phyloP scores from a whole-genome alignment of 2,797 vertebrate species.

The Chelmon rostratus region DNA sequence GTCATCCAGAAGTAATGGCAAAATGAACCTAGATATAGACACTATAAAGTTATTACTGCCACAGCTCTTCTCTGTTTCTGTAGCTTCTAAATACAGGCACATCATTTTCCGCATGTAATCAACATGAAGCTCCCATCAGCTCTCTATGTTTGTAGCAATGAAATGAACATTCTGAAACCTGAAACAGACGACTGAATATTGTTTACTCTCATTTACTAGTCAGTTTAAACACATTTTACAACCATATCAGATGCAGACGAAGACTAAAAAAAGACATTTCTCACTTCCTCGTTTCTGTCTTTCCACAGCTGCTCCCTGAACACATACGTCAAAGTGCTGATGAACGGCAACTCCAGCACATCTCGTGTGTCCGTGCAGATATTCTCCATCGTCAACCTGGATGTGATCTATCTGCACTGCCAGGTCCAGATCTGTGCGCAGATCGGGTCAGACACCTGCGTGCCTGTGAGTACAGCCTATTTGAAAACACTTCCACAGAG shows the following conservation, averaged over 20 bases:
- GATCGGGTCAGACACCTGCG: conserved; percentile 80
- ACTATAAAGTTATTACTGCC: neutral
- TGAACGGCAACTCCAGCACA: conserved; percentile 89
- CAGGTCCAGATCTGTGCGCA: conserved; percentile 89
- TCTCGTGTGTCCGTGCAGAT: conserved; percentile 90
- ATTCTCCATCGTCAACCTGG: conserved; percentile 88
- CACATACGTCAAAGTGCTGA: conserved; percentile 82
- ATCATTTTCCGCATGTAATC: neutral
- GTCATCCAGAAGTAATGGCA: too few species aligned
- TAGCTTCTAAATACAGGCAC: neutral
- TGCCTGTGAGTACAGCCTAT: conserved; percentile 81
- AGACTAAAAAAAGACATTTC: neutral
- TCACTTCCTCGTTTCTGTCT: conserved; percentile 3
- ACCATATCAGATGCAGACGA: neutral
- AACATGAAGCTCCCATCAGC: neutral
- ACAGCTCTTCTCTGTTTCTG: neutral
- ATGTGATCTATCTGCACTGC: conserved; percentile 92
- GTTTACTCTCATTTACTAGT: neutral
- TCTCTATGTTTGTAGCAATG: too few species aligned
- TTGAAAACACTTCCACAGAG: neutral
- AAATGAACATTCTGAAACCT: neutral
- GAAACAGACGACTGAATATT: neutral
- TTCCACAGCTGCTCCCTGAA: conserved; percentile 88
- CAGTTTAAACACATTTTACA: neutral
- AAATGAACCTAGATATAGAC: neutral